These are phyloP conservation scores for Epinephelus awoara DNA, from an alignment of 2,797 vertebrate genomes.

Conservation along the genomic window DNA sequence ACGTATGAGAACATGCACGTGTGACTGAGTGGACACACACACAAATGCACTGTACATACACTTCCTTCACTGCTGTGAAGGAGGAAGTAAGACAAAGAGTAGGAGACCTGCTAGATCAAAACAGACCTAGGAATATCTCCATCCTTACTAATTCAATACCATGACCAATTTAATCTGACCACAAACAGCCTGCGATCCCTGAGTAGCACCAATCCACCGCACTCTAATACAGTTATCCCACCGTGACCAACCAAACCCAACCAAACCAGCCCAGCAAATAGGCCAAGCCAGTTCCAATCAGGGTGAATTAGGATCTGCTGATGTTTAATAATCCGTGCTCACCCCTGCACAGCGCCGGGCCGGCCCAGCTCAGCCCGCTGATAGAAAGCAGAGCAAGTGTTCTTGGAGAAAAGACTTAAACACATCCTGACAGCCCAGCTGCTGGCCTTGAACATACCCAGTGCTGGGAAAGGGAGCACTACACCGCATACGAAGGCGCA, in stretches of 20 bases:
- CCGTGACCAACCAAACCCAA: conserved; percentile 65
- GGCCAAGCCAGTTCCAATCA: conserved; percentile 69
- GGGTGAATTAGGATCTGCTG: conserved; percentile 67
- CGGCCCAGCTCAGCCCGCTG: conserved; percentile 61
- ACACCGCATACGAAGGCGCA: conserved; percentile 45
- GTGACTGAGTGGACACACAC: conserved; percentile 48
- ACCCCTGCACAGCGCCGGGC: conserved; percentile 50
- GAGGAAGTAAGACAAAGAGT: conserved; percentile 30
- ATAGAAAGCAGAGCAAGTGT: conserved; percentile 79
- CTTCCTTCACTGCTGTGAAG: conserved; percentile 20
- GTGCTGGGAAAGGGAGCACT: conserved; percentile 64
- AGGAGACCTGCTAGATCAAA: conserved; percentile 35
- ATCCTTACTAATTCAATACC: conserved; percentile 62
- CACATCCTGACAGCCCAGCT: conserved; percentile 79
- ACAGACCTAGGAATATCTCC: conserved; percentile 54
- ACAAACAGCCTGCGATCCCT: conserved; percentile 55
- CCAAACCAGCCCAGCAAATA: conserved; percentile 57
- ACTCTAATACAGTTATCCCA: conserved; percentile 67
- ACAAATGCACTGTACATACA: conserved; percentile 16
- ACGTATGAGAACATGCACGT: conserved; percentile 54
- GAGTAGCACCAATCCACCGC: conserved; percentile 51
- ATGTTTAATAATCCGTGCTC: conserved; percentile 75
- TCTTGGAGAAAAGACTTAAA: conserved; percentile 74
- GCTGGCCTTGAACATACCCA: conserved; percentile 74
- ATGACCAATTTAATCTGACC: conserved; percentile 70